Percentiles rank a stretch among this genome's conserved stretches.
Evolutionary conservation across 2,113 vertebrate genomes (phyloP).

Genomic region (Fregata magnificens): DNA sequence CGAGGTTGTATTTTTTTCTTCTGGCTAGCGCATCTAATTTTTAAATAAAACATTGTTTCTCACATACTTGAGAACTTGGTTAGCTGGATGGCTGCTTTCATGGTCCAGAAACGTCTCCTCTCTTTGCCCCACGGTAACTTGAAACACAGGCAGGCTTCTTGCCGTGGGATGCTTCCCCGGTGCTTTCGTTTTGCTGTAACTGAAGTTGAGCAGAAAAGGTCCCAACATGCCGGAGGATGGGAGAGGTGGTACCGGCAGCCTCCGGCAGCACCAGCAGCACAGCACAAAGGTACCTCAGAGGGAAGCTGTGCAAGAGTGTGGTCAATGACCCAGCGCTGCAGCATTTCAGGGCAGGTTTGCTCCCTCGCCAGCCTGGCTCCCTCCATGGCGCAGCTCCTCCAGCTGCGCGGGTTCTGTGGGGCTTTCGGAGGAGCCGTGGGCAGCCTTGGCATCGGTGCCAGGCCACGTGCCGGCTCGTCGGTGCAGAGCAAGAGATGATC

Average conservation of each 20-base stretch:
- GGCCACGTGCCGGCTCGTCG: rapidly evolving
- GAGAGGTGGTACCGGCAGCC: neutral
- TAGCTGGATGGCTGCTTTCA: neutral
- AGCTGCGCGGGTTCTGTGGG: rapidly evolving
- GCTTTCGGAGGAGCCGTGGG: neutral
- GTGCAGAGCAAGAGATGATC: neutral
- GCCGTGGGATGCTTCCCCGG: neutral
- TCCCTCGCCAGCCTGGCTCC: neutral
- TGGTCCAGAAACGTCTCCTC: slow-evolving; percentile 8
- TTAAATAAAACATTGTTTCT: slow-evolving; percentile 76
- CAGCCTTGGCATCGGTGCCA: neutral
- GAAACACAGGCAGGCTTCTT: neutral
- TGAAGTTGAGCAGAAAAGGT: neutral
- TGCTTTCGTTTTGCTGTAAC: neutral
- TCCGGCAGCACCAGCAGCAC: neutral
- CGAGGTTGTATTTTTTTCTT: slow-evolving; percentile 68
- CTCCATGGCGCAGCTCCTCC: rapidly evolving
- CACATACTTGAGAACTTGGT: slow-evolving; percentile 59
- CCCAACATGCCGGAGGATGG: rapidly evolving
- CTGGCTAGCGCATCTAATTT: slow-evolving; percentile 65
- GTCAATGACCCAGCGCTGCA: rapidly evolving
- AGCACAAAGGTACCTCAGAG: neutral
- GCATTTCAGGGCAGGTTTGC: neutral
- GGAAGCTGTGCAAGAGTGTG: neutral
- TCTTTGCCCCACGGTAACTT: neutral